These are phyloP conservation scores for Caretta caretta DNA, from an alignment of 2,113 vertebrate genomes.

Conservation along the genomic window DNA sequence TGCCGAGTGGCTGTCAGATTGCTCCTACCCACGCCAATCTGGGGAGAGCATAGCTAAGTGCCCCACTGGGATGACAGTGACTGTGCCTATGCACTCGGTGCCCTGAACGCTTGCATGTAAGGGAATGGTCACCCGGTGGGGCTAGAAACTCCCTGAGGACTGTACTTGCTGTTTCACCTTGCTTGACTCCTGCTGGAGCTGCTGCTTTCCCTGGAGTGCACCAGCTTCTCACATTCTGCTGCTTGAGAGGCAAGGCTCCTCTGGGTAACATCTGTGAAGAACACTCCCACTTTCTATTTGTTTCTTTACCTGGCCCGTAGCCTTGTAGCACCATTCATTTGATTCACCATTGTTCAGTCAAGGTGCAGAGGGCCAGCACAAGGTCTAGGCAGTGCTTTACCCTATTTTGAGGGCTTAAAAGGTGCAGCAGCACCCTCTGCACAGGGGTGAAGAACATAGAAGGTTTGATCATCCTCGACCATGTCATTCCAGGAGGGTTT, in stretches of 20 bases:
- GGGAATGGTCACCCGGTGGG: not conserved
- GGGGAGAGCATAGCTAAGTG: not conserved
- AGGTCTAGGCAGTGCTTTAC: not conserved
- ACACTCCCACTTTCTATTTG: not conserved
- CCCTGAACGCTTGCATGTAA: not conserved
- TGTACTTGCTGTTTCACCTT: rapidly evolving
- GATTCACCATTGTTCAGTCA: not conserved
- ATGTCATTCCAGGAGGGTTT: too few species aligned
- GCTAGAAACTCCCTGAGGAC: not conserved
- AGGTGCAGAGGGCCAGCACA: not conserved
- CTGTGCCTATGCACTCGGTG: too few species aligned
- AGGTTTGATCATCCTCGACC: not conserved
- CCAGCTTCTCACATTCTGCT: rapidly evolving
- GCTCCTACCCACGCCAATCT: not conserved
- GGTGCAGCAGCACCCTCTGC: not conserved
- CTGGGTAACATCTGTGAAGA: not conserved
- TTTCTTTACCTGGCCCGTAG: not conserved
- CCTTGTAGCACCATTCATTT: not conserved
- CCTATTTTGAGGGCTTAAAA: not conserved
- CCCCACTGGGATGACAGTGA: too few species aligned
- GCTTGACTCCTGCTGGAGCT: not conserved
- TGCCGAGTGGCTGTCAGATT: not conserved
- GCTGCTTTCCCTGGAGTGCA: not conserved
- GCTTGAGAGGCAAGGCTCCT: not conserved
- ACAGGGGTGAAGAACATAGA: not conserved